Evolutionary conservation across 2,888 invertebrate species (phyloP).

Genomic region (Xestoiulus laeticollis): DNA sequence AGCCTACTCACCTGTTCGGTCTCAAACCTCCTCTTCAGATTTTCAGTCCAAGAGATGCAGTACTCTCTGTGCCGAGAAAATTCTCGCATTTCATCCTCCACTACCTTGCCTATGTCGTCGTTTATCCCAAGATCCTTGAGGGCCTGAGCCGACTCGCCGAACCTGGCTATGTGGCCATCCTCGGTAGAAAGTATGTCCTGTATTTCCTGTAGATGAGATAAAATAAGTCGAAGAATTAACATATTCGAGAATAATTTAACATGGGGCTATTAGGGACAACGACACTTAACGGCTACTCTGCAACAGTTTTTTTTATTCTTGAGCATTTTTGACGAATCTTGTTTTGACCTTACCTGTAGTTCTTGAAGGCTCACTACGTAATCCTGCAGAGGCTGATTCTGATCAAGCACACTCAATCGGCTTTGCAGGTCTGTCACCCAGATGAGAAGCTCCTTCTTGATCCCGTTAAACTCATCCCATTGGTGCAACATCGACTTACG

Average conservation of each 20-base stretch:
- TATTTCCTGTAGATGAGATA: not conserved
- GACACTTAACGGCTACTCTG: not conserved
- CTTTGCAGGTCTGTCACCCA: slow-evolving; percentile 46
- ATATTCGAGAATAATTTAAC: not conserved
- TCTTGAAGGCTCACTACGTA: not conserved
- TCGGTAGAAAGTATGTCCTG: not conserved
- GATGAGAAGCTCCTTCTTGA: slow-evolving; percentile 44
- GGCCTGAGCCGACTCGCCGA: not conserved
- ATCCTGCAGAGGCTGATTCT: not conserved
- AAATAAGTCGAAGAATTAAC: not conserved
- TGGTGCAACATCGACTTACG: not conserved
- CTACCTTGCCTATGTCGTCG: not conserved
- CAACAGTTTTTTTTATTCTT: no score
- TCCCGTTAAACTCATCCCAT: slow-evolving; percentile 52
- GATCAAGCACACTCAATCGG: not conserved
- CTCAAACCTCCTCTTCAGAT: not conserved
- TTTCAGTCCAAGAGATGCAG: not conserved
- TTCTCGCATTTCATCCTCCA: slow-evolving; percentile 7
- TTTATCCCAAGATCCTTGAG: not conserved
- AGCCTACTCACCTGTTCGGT: not conserved
- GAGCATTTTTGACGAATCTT: no score
- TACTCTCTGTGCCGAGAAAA: not conserved
- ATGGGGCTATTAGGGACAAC: not conserved
- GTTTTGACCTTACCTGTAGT: not conserved
- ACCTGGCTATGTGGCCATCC: not conserved